Conservation (phyloP, 2,113 vertebrate species). For the Dolichotis patagonum region DNA sequence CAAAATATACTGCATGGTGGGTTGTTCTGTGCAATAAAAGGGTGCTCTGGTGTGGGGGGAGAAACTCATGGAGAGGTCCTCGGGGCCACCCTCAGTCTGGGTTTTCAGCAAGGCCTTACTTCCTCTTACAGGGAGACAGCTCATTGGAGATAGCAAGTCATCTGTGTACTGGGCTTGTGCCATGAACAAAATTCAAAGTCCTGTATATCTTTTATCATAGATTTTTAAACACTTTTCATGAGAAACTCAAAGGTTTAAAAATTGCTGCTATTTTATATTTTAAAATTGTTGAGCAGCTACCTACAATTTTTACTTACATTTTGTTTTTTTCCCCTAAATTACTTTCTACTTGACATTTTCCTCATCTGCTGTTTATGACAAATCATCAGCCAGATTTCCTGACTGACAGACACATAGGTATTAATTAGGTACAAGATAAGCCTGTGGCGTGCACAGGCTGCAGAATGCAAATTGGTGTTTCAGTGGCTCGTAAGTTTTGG, state of each 20-base stretch:
- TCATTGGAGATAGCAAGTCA: background rate
- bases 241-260: conserved; percentile 60
- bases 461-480: background rate
- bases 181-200: conserved; percentile 71
- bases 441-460: background rate
- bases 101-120: conserved; percentile 60
- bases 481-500: background rate
- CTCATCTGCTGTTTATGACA: conserved; percentile 49
- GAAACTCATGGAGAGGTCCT: background rate
- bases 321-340: conserved; percentile 49
- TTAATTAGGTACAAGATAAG: background rate
- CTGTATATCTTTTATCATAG: conserved; percentile 58
- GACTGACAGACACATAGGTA: conserved; percentile 36
- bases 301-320: conserved; percentile 61
- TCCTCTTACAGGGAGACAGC: background rate
- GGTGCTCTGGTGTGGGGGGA: background rate
- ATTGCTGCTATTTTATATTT: conserved; percentile 75
- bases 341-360: conserved; percentile 37
- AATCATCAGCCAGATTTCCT: conserved; percentile 51
- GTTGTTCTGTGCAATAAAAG: background rate
- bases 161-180: conserved; percentile 65
- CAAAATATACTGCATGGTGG: background rate
- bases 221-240: conserved; percentile 71
- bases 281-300: conserved; percentile 64
- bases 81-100: background rate